Percentiles rank a stretch among this genome's conserved stretches.
Conservation (phyloP, 1,140 invertebrate genomes). For the Brachionus rotundiformis region DNA sequence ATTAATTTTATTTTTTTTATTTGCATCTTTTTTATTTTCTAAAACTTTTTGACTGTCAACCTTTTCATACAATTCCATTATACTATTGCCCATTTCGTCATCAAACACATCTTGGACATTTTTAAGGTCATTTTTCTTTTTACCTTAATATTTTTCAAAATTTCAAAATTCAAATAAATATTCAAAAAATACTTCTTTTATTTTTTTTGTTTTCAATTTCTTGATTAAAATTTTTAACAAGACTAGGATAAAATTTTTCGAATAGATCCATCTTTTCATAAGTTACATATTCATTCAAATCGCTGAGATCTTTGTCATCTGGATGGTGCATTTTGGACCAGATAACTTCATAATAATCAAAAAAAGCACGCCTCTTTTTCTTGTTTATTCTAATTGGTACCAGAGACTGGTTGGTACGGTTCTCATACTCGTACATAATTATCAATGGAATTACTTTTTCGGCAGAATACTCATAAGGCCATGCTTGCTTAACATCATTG, state of each 20-base stretch:
- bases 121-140: background rate
- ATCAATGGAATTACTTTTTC: constrained; percentile 40
- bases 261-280: constrained; percentile 39
- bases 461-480: constrained; percentile 9
- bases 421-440: background rate
- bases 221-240: constrained; percentile 9
- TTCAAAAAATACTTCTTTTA: constrained; percentile 15
- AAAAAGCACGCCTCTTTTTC: background rate
- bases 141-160: background rate
- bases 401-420: background rate
- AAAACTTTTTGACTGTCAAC: background rate
- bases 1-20: background rate
- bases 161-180: background rate
- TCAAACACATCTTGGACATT: background rate
- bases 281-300: constrained; percentile 44
- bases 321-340: background rate
- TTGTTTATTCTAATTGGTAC: constrained; percentile 37
- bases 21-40: background rate
- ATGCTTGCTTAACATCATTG: constrained; percentile 31
- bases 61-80: constrained; percentile 11
- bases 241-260: background rate
- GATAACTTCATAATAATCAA: constrained; percentile 37
- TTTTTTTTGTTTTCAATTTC: constrained; percentile 35
- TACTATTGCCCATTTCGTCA: background rate
- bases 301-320: constrained; percentile 33